These are phyloP conservation scores for Propithecus deckenii DNA, from an alignment of 2,797 vertebrate species.

Conservation along the genomic window DNA sequence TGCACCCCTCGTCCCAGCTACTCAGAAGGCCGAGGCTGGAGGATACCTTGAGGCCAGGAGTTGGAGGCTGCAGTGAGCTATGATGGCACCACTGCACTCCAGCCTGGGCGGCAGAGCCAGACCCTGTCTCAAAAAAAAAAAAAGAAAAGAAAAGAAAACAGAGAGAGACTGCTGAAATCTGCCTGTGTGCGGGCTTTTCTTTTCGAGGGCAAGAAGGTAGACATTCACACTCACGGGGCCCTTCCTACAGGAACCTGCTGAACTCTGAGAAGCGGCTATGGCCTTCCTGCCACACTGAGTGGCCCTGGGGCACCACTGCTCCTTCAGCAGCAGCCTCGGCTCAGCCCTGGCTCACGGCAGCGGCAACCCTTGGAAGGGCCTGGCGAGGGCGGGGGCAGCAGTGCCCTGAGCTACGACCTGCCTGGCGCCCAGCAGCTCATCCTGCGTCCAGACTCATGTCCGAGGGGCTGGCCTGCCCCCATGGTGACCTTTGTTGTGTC, in stretches of 20 bases:
- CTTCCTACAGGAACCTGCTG: not conserved
- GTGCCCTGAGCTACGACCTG: not conserved
- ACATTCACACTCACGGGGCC: not conserved
- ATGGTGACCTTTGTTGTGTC: not conserved
- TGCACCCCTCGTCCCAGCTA: not conserved
- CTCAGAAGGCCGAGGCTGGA: not conserved
- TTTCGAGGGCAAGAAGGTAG: not conserved
- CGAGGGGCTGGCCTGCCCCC: not conserved
- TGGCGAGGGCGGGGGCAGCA: not conserved
- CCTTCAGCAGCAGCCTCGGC: not conserved
- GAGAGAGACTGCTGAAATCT: not conserved
- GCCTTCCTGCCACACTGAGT: not conserved
- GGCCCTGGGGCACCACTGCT: not conserved
- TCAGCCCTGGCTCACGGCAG: not conserved
- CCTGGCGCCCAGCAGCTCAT: not conserved
- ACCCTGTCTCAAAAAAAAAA: not conserved
- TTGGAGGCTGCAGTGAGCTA: not conserved
- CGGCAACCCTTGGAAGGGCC: not conserved
- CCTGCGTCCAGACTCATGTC: not conserved
- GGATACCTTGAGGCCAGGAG: not conserved
- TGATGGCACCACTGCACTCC: not conserved
- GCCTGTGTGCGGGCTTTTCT: no score
- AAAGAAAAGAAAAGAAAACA: rapidly evolving
- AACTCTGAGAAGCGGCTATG: not conserved
- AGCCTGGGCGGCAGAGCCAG: not conserved